Evolutionary conservation across 2,888 invertebrate species (phyloP).

Genomic region (Galerucella pusilla): DNA sequence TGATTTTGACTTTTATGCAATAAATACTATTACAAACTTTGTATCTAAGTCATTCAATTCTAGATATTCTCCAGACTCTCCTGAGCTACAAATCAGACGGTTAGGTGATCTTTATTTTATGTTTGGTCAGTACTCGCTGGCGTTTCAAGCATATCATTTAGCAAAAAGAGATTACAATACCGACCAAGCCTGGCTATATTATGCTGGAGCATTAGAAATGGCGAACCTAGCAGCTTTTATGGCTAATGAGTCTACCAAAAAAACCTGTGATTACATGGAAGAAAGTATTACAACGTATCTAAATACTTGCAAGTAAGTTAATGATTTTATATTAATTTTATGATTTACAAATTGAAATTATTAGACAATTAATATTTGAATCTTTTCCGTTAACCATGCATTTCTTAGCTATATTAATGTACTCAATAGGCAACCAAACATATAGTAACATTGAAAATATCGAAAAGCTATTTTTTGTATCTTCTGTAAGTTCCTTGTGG

Average conservation of each 20-base stretch:
- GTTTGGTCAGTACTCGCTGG: slow-evolving; percentile 92
- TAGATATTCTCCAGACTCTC: slow-evolving; percentile 84
- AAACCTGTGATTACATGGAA: slow-evolving; percentile 92
- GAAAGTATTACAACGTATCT: slow-evolving; percentile 93
- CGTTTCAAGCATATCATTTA: slow-evolving; percentile 93
- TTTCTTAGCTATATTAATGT: too few relatives aligned
- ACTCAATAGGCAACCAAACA: too few relatives aligned
- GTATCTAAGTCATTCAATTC: slow-evolving; percentile 12
- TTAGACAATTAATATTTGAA: too few relatives aligned
- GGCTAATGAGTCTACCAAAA: slow-evolving; percentile 81
- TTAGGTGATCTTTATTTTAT: slow-evolving; percentile 96
- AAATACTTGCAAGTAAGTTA: slow-evolving; percentile 83
- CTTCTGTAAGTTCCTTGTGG: too few relatives aligned
- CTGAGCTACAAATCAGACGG: slow-evolving; percentile 92
- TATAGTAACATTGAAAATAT: too few relatives aligned
- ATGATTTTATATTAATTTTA: slow-evolving; percentile 8
- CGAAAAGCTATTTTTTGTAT: too few relatives aligned
- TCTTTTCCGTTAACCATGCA: too few relatives aligned
- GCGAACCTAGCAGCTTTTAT: slow-evolving; percentile 92
- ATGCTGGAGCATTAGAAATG: slow-evolving; percentile 97
- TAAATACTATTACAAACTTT: too few relatives aligned
- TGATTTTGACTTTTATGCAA: too few relatives aligned
- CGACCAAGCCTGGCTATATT: slow-evolving; percentile 97
- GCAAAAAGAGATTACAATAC: slow-evolving; percentile 98
- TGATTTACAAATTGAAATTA: not conserved